These are phyloP conservation scores for Sebastes steindachneri DNA, from an alignment of 2,797 vertebrate species.

Conservation along the genomic window DNA sequence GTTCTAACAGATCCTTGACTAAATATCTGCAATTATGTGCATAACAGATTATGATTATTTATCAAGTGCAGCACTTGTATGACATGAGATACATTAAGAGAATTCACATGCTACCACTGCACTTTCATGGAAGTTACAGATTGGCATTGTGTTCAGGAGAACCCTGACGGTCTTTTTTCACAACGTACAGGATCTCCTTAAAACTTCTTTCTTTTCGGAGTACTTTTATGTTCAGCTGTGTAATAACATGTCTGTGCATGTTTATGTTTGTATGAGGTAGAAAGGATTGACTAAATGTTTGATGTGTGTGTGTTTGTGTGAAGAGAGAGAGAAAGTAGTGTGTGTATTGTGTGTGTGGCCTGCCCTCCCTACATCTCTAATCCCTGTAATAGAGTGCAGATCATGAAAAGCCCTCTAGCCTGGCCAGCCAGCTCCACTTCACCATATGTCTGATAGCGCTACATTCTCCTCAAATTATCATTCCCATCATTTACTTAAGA, in stretches of 20 bases:
- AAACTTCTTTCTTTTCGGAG: not conserved
- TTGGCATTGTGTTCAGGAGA: no score
- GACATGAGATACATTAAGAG: no score
- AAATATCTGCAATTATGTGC: no score
- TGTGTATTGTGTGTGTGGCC: slow-evolving; percentile 85
- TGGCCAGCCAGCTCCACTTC: slow-evolving; percentile 78
- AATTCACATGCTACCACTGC: no score
- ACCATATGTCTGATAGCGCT: slow-evolving; percentile 94
- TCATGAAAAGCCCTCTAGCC: slow-evolving; percentile 76
- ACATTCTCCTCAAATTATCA: slow-evolving; percentile 90
- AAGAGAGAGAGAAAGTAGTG: not conserved
- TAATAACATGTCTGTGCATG: not conserved
- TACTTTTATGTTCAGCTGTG: not conserved
- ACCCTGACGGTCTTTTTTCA: no score
- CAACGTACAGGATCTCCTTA: not conserved
- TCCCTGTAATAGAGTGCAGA: slow-evolving; percentile 93
- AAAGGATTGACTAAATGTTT: not conserved
- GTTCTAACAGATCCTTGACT: no score
- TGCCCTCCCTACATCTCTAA: slow-evolving; percentile 83
- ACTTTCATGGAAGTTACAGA: no score
- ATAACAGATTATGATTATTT: no score
- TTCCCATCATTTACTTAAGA: slow-evolving; percentile 74
- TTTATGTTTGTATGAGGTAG: not conserved
- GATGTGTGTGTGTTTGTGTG: not conserved
- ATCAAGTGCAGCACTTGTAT: no score